A percentile compares a stretch with the other conserved stretches of the same genome.
Evolutionary conservation across 2,797 vertebrate genomes (phyloP).

Genomic region (Takifugu rubripes): DNA sequence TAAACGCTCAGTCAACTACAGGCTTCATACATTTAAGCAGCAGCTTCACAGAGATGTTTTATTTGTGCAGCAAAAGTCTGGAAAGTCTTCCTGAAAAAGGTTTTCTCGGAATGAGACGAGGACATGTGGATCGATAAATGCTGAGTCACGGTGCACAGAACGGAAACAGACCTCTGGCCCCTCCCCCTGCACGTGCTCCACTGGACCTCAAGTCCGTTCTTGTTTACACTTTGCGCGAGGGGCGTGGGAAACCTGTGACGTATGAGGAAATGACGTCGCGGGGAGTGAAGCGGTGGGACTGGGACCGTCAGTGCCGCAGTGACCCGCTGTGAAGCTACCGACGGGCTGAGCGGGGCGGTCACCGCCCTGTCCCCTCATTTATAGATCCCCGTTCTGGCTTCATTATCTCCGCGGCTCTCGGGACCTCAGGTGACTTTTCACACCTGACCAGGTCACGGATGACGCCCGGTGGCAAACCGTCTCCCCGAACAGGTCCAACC

Average conservation of each 20-base stretch:
- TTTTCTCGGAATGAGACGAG: constrained; percentile 23
- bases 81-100: background rate
- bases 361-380: too few relatives aligned
- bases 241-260: constrained; percentile 45
- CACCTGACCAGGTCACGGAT: constrained; percentile 2
- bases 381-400: background rate
- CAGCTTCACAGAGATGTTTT: background rate
- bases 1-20: too few relatives aligned
- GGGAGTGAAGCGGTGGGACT: constrained; percentile 30
- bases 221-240: constrained; percentile 62
- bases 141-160: constrained; percentile 9
- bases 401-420: background rate
- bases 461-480: constrained; percentile 28
- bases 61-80: background rate
- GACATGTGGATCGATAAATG: constrained; percentile 25
- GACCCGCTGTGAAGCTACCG: constrained; percentile 40
- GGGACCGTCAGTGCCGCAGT: constrained; percentile 63
- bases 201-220: constrained; percentile 57
- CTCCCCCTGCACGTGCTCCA: constrained; percentile 46
- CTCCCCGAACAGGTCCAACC: constrained; percentile 28
- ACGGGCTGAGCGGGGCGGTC: background rate
- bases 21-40: background rate
- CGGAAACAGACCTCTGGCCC: background rate
- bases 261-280: constrained; percentile 48
- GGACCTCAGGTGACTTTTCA: background rate